Evolutionary conservation across 1,140 invertebrate genomes (phyloP), one percentile per base, ranked within the genome.

Genomic region (Neelides sp.): DNA sequence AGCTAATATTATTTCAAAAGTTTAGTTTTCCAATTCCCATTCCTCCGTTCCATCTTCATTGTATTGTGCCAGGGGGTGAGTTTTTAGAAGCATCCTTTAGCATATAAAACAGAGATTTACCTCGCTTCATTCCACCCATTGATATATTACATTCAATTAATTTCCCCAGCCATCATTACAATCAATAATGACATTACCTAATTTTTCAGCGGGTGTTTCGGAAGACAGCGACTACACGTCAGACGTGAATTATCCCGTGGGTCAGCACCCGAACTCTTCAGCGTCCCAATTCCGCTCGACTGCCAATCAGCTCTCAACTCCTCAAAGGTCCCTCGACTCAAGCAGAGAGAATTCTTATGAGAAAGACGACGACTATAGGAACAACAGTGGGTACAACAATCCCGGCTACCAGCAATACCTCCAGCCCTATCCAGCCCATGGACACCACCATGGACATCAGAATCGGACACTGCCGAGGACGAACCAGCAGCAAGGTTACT

Each of bases 221-320:
- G 92, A 97, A 71, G 92, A 92, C 71, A 87, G 83, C 60, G 92
- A 97, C 70, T 97, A 97, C 69, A 96, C 91, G 26, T 90, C 85
- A 48, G 92, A 97, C 71, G 77, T 94, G 62, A 95, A 92, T 73
- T 95, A 87, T 71, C 91, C 91, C 34, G 81, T 92, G 52, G 85
- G 80, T 35, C 82, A 86, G 64, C 81, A 83, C 65, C 75, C 85
- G 41, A 89, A 89, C 68, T 85, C 82, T 62, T 86, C 83, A 23
- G 82, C 82, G 5, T 87, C 83, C 20, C 85, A 88, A 68, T 89
- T 85, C 66, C 73, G 81, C 42, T 74, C 73, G 22, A 79, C 78
- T 20, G 82, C 82, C 26, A 79, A 82, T 68, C 79, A 84, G 64
- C 74, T 84, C 65, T 72, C 78, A 64, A 85, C 81, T 43, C 83